These are phyloP conservation scores for Phymorhynchus buccinoides DNA, from an alignment of 1,140 invertebrate species.

Conservation along the genomic window DNA sequence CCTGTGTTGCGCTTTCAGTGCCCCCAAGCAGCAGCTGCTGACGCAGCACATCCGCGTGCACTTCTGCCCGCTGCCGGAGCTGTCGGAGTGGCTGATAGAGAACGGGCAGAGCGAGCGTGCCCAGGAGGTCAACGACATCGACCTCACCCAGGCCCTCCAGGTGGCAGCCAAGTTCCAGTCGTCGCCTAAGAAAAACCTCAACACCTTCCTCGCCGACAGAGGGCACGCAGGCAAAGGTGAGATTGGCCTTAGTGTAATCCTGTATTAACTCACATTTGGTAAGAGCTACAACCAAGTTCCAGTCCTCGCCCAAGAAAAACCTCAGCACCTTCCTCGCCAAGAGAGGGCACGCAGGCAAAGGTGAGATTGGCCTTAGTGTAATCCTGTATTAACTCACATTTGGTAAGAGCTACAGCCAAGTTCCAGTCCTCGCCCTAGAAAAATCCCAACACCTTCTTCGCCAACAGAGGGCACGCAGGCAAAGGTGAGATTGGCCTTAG, in stretches of 20 bases:
- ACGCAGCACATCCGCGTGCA: conserved; percentile 87
- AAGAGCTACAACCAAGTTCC: conserved; percentile 56
- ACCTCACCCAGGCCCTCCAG: conserved; percentile 63
- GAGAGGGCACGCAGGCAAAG: background rate
- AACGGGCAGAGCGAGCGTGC: conserved; percentile 64
- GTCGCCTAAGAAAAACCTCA: conserved; percentile 31
- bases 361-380: too few relatives aligned
- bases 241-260: too few relatives aligned
- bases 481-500: too few relatives aligned
- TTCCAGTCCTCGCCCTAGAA: conserved; percentile 44
- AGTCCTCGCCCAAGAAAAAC: conserved; percentile 38
- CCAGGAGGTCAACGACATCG: conserved; percentile 59
- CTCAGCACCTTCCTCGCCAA: background rate
- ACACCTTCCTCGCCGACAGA: background rate
- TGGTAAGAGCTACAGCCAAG: too few relatives aligned
- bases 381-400: too few relatives aligned
- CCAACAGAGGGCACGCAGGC: background rate
- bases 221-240: background rate
- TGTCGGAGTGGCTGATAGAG: conserved; percentile 66
- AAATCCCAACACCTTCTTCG: background rate
- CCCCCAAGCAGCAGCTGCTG: conserved; percentile 83
- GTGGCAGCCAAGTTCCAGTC: conserved; percentile 57
- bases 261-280: too few relatives aligned
- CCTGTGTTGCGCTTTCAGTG: conserved; percentile 69
- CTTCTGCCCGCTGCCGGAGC: conserved; percentile 76